These are phyloP conservation scores for Brachionus rotundiformis DNA, from an alignment of 1,140 invertebrate species.

Conservation along the genomic window DNA sequence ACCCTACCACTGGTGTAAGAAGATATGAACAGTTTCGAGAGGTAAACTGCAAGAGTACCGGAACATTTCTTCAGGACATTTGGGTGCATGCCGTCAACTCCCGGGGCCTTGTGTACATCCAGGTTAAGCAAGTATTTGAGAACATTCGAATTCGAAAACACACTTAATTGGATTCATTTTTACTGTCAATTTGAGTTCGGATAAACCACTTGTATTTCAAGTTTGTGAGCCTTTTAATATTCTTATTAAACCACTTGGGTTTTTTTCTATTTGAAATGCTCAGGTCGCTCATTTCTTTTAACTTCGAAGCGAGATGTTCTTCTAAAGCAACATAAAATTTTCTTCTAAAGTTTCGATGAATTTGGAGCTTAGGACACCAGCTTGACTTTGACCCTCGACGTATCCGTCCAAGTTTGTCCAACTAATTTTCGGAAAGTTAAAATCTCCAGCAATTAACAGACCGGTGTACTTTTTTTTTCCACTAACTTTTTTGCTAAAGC, in stretches of 20 bases:
- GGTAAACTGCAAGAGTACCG: too few species aligned
- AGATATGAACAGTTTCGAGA: not conserved
- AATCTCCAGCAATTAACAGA: not conserved
- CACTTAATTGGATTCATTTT: not conserved
- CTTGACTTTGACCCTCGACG: not conserved
- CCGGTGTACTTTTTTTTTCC: not conserved
- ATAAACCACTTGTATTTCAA: not conserved
- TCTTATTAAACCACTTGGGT: not conserved
- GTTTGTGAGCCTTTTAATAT: not conserved
- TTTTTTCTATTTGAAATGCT: not conserved
- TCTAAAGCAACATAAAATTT: not conserved
- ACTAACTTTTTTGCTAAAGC: not conserved
- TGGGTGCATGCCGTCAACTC: too few species aligned
- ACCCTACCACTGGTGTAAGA: not conserved
- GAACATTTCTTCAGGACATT: too few species aligned
- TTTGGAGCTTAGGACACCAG: not conserved
- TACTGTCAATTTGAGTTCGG: not conserved
- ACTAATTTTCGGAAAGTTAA: not conserved
- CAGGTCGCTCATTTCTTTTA: too few species aligned
- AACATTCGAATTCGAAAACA: too few species aligned
- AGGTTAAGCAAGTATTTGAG: too few species aligned
- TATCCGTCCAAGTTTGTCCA: not conserved
- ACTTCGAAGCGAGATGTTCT: not conserved
- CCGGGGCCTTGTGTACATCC: too few species aligned
- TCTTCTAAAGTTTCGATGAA: not conserved